Percentiles rank a stretch among this genome's conserved stretches.
These are phyloP conservation scores for Lycaena phlaeas DNA, from an alignment of 2,888 invertebrate species.

Conservation along the genomic window DNA sequence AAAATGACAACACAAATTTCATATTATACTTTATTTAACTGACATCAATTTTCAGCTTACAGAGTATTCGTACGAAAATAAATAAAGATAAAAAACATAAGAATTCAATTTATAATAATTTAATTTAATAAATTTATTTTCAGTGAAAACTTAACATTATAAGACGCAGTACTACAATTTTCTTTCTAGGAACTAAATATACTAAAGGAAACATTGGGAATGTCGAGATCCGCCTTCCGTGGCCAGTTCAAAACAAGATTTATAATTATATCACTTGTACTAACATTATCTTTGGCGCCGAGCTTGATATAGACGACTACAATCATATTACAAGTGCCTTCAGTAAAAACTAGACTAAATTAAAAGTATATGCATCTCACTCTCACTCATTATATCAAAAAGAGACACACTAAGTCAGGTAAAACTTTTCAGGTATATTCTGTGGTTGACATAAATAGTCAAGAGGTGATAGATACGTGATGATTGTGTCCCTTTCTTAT, in stretches of 20 bases:
- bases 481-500: too few relatives aligned
- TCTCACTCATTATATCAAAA: too few relatives aligned
- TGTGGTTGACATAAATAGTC: too few relatives aligned
- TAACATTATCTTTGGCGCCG: constrained; percentile 61
- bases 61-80: constrained; percentile 1
- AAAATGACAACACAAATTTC: too few relatives aligned
- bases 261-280: constrained; percentile 39
- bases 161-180: constrained; percentile 28
- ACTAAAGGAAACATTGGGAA: constrained; percentile 50
- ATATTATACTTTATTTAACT: constrained; percentile 21
- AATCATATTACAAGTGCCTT: too few relatives aligned
- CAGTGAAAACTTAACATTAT: constrained; percentile 27
- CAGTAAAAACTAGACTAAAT: too few relatives aligned
- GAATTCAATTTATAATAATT: not conserved
- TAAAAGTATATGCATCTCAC: too few relatives aligned
- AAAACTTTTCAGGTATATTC: too few relatives aligned
- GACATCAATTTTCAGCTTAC: constrained; percentile 2
- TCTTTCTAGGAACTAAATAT: constrained; percentile 33
- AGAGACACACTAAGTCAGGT: too few relatives aligned
- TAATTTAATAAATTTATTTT: constrained; percentile 10
- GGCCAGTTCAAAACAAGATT: constrained; percentile 38
- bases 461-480: too few relatives aligned
- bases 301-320: constrained; percentile 25
- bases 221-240: constrained; percentile 52
- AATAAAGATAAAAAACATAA: constrained; percentile 2